Conservation (phyloP, 2,888 invertebrate species). For the Cybosia mesomella region DNA sequence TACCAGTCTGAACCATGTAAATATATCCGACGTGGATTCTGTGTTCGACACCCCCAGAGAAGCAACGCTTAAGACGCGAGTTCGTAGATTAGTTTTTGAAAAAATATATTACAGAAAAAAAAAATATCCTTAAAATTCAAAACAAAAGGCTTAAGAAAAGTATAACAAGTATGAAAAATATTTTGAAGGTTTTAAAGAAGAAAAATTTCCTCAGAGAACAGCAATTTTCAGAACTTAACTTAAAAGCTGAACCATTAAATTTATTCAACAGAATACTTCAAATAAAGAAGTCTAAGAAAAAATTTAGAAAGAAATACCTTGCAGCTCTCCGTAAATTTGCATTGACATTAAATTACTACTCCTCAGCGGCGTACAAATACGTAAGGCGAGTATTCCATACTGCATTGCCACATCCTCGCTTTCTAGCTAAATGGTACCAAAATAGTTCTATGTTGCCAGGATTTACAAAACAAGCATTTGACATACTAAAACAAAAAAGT, state of each 20-base stretch:
- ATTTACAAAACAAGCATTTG: constrained; percentile 36
- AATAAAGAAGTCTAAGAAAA: background rate
- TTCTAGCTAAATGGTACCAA: constrained; percentile 35
- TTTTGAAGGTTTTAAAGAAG: constrained; percentile 18
- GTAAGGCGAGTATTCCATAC: constrained; percentile 31
- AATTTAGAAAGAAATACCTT: constrained; percentile 18
- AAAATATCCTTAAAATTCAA: constrained; percentile 7
- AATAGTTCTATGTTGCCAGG: constrained; percentile 32
- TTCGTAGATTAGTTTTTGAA: constrained; percentile 17
- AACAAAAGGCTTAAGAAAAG: constrained; percentile 18
- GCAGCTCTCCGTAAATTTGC: constrained; percentile 39
- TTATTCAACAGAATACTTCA: constrained; percentile 12
- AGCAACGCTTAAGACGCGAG: constrained; percentile 16
- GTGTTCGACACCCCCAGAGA: constrained; percentile 19
- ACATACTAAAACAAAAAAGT: constrained; percentile 29
- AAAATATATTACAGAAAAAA: constrained; percentile 12
- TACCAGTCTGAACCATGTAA: constrained; percentile 18
- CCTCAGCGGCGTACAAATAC: constrained; percentile 33
- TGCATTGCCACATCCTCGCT: constrained; percentile 39
- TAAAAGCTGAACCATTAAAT: constrained; percentile 27
- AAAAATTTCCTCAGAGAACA: constrained; percentile 12
- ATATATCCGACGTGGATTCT: constrained; percentile 18
- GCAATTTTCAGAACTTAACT: constrained; percentile 13
- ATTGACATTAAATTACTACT: constrained; percentile 37
- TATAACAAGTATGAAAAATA: constrained; percentile 13